phyloP scores from a whole-genome alignment of 2,113 vertebrate genomes.

The Peromyscus maniculatus region DNA sequence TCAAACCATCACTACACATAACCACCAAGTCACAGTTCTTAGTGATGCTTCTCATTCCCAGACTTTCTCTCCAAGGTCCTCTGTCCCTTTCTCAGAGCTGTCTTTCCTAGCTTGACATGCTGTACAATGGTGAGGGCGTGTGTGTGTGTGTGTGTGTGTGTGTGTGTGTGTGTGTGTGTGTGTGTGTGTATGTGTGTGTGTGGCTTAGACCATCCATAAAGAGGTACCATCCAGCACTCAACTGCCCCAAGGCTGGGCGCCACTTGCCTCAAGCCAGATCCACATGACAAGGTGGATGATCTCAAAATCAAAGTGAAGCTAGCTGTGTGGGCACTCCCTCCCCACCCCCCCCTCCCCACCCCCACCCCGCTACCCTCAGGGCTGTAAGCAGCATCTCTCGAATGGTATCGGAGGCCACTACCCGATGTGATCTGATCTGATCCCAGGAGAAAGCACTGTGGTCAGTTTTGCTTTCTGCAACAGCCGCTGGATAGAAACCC shows the following conservation, averaged over 20 bases:
- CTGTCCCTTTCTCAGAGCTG: not conserved
- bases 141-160: no score
- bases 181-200: no score
- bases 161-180: no score
- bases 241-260: not conserved
- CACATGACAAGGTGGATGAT: slow-evolving; percentile 8
- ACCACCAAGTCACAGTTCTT: slow-evolving; percentile 3
- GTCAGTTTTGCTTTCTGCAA: slow-evolving; percentile 36
- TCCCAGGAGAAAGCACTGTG: slow-evolving; percentile 40
- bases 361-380: not conserved
- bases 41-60: not conserved
- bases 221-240: not conserved
- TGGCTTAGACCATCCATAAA: not conserved
- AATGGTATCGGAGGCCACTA: not conserved
- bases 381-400: not conserved
- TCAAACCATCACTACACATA: not conserved
- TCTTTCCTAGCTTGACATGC: not conserved
- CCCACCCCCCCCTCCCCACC: no score
- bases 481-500: not conserved
- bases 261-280: slow-evolving; percentile 33
- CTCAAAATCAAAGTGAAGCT: slow-evolving; percentile 38
- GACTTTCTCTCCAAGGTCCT: not conserved
- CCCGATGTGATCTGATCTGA: not conserved
- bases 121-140: not conserved
- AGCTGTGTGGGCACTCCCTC: not conserved